Conservation (phyloP, 2,113 vertebrate genomes). For the Leuciscus idus region DNA sequence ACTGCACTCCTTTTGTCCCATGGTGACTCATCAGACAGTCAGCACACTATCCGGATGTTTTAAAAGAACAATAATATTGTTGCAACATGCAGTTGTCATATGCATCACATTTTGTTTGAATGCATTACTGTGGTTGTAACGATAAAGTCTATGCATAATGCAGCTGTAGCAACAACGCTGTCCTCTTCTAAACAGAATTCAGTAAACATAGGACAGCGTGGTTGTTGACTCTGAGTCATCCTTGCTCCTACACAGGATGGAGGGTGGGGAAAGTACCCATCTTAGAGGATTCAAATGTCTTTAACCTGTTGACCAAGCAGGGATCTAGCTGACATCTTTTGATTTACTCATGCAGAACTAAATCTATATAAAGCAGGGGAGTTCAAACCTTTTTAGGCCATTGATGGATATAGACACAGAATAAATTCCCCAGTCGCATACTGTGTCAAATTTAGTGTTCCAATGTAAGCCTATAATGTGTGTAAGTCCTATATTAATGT, state of each 20-base stretch:
- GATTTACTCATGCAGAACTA: neutral
- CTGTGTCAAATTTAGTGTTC: neutral
- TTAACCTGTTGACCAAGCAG: neutral
- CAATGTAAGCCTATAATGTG: neutral
- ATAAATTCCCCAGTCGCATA: neutral
- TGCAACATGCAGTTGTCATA: constrained; percentile 1
- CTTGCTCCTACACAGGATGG: constrained; percentile 22
- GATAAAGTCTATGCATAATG: neutral
- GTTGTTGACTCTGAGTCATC: constrained; percentile 26
- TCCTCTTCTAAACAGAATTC: constrained; percentile 3
- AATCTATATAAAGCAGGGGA: neutral
- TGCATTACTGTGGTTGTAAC: neutral
- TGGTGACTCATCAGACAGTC: constrained; percentile 16
- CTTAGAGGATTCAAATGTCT: constrained; percentile 20
- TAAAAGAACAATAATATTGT: neutral
- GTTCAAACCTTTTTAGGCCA: neutral
- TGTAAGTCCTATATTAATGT: neutral
- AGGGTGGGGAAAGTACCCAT: constrained; percentile 27
- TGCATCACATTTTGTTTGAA: neutral
- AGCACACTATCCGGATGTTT: neutral
- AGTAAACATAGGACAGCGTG: constrained; percentile 7
- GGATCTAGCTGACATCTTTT: neutral
- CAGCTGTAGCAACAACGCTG: neutral
- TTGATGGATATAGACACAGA: neutral
- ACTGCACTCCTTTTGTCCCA: constrained; percentile 6